Base-by-base conservation (phyloP, 2,113 vertebrate species). In the Amia ocellicauda region DNA sequence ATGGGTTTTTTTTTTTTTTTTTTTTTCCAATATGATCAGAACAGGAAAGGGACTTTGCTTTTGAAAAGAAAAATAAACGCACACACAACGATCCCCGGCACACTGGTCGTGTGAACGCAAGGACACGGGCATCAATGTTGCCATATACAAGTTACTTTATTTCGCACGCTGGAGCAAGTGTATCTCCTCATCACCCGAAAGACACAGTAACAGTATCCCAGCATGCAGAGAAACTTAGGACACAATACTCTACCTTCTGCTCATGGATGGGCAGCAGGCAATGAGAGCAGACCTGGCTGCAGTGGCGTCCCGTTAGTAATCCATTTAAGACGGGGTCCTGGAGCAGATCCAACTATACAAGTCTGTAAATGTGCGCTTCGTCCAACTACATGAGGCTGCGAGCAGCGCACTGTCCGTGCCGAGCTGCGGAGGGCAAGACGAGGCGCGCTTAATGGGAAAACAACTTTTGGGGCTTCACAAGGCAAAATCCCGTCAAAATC, bases 291-390 rank as follows among this genome's bases (percentile, higher is more conserved):
- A 75, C 80, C 83, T 75, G 80, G 77, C 83, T 67, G 82, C 63
- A 73, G 71, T 72, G 70, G 85, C 78, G 81, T 87, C 86, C 87
- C 86, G 87, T 93, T 91, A 94, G 89, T 96, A 96, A 97, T 97
- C 94, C 94, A 93, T 91, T 86, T 76, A 74, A 88, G 86, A 74
- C 50, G 24, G 3, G 29, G 29, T 54, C 23, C 42, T 14, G n/a
- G 80, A 80, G 79, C 51, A 19, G 56, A 52, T 36, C 62, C 51
- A 17, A 61, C 58, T 68, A 52, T 69, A 58, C 56, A 60, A 69
- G 70, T 76, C 69, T 77, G 75, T 79, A 70, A 71, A 62, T 69
- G 58, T 56, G 43, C 52, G 62, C 71, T 68, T 66, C 47, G 29
- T 60, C 63, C 45, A 76, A 78, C 64, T 78, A 85, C 81, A 81